Evolutionary conservation across 2,797 vertebrate species (phyloP).

Genomic region (Acridotheres tristis): DNA sequence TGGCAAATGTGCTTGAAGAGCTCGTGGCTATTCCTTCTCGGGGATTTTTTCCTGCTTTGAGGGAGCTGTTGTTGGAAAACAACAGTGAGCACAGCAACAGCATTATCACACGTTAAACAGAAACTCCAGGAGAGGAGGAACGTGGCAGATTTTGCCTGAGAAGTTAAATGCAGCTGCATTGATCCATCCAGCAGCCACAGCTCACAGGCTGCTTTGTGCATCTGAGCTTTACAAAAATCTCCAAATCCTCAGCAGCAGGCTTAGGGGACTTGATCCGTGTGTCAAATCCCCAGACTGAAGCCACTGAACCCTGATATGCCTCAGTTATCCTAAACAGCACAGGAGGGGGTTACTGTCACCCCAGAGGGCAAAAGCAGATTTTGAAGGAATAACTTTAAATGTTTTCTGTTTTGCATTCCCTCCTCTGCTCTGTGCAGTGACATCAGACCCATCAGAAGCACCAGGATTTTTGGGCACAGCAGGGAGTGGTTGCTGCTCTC

Average conservation of each 20-base stretch:
- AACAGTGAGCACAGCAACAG: background rate
- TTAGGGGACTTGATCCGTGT: slow-evolving; percentile 37
- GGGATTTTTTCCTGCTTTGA: no score
- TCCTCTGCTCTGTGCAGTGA: fast-evolving
- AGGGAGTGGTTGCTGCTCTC: fast-evolving
- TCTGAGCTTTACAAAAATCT: slow-evolving; percentile 36
- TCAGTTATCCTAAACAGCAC: background rate
- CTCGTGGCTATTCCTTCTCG: no score
- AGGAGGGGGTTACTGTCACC: background rate
- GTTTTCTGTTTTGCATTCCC: background rate
- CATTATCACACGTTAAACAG: background rate
- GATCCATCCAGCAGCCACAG: slow-evolving; percentile 27
- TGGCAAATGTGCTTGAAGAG: no score
- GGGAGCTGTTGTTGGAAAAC: background rate
- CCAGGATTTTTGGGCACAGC: fast-evolving
- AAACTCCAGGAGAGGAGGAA: slow-evolving; percentile 1
- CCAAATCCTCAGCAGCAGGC: slow-evolving; percentile 30
- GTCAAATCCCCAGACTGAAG: slow-evolving; percentile 22
- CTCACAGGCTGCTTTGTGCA: slow-evolving; percentile 25
- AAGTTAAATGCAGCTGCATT: slow-evolving; percentile 6
- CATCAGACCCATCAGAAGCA: fast-evolving
- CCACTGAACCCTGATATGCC: background rate
- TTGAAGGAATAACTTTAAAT: background rate
- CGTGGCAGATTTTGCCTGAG: background rate
- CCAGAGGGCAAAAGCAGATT: background rate